A percentile compares a stretch with the other conserved stretches of the same genome.
phyloP scores from a whole-genome alignment of 2,888 invertebrate species.

The Steinernema carpocapsae region DNA sequence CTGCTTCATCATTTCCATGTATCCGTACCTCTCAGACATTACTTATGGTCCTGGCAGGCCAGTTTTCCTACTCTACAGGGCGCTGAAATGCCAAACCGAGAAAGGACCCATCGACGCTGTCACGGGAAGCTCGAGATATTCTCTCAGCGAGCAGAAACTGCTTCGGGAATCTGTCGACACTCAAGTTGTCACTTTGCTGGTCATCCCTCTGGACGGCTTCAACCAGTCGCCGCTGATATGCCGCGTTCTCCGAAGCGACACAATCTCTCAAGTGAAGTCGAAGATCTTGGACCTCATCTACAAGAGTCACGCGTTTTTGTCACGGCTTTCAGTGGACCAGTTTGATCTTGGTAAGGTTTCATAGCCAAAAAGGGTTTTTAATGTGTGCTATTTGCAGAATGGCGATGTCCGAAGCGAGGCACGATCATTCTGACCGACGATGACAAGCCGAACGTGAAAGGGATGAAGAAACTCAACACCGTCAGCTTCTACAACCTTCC shows the following conservation, averaged over 20 bases:
- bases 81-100: slow-evolving; percentile 72
- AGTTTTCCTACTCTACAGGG: slow-evolving; percentile 72
- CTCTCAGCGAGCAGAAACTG: slow-evolving; percentile 70
- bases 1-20: slow-evolving; percentile 95
- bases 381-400: slow-evolving; percentile 75
- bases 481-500: slow-evolving; percentile 91
- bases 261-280: slow-evolving; percentile 95
- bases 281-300: slow-evolving; percentile 95
- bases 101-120: slow-evolving; percentile 71
- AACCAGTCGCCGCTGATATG: slow-evolving; percentile 92
- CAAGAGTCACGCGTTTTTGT: slow-evolving; percentile 92
- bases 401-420: slow-evolving; percentile 78
- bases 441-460: slow-evolving; percentile 79
- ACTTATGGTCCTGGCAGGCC: slow-evolving; percentile 74
- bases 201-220: slow-evolving; percentile 79
- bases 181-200: slow-evolving; percentile 77
- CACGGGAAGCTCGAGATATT: slow-evolving; percentile 70
- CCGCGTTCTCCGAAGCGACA: slow-evolving; percentile 96
- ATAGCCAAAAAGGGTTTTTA: neutral
- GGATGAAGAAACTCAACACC: slow-evolving; percentile 83
- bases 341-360: slow-evolving; percentile 80
- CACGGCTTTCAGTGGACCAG: slow-evolving; percentile 90
- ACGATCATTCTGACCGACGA: slow-evolving; percentile 90
- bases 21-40: slow-evolving; percentile 78
- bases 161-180: slow-evolving; percentile 82